phyloP scores from a whole-genome alignment of 2,797 vertebrate species.

The Tapera naevia region DNA sequence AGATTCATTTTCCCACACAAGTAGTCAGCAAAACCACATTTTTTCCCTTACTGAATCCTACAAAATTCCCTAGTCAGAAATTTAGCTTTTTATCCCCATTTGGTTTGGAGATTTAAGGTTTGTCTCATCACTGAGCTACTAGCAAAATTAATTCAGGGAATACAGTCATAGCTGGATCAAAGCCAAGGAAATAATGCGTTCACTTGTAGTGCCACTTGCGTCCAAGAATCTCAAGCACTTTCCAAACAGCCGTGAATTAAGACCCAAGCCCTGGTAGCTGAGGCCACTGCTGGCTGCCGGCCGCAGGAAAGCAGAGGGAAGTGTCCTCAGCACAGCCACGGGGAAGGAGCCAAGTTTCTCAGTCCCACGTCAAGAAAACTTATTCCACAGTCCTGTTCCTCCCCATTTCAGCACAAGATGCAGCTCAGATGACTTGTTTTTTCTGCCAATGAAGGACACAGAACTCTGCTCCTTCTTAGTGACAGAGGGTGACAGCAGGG shows the following conservation, averaged over 20 bases:
- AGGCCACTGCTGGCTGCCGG: neutral
- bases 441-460: neutral
- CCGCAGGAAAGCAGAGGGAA: neutral
- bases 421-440: neutral
- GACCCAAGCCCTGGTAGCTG: neutral
- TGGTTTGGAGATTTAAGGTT: constrained; percentile 14
- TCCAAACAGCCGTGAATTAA: neutral
- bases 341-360: neutral
- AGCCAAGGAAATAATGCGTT: constrained; percentile 50
- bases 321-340: neutral
- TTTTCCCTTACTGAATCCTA: neutral
- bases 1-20: neutral
- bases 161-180: constrained; percentile 30
- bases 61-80: neutral
- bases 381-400: neutral
- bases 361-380: neutral
- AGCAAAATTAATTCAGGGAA: constrained; percentile 54
- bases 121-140: neutral
- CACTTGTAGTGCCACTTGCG: constrained; percentile 13
- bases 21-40: neutral
- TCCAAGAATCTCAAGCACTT: constrained; percentile 38
- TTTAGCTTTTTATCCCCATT: constrained; percentile 15
- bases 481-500: neutral
- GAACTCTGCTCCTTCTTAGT: neutral
- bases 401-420: neutral